A percentile compares a stretch with the other conserved stretches of the same genome.
These are phyloP conservation scores for Drosophila eugracilis DNA, from an alignment of 1,140 invertebrate species.

Conservation along the genomic window DNA sequence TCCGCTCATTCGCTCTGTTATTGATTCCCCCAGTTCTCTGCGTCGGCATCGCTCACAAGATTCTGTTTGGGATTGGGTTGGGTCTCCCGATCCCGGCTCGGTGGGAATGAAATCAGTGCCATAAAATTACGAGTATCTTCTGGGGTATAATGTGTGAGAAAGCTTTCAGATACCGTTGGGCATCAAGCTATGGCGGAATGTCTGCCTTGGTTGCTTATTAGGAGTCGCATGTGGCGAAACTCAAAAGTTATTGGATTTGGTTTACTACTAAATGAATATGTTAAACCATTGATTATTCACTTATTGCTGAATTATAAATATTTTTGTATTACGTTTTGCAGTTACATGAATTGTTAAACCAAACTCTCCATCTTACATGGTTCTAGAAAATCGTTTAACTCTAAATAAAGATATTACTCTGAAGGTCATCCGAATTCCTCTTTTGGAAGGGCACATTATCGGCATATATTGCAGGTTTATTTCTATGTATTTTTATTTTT, in stretches of 20 bases:
- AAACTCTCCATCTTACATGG: no score
- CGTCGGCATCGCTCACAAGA: slow-evolving; percentile 53
- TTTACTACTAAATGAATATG: no score
- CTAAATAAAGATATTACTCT: no score
- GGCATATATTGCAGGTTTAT: no score
- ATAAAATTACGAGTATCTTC: slow-evolving; percentile 38
- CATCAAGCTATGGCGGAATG: background rate
- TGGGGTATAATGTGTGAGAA: slow-evolving; percentile 44
- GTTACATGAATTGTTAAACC: no score
- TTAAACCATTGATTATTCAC: no score
- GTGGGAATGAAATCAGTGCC: slow-evolving; percentile 54
- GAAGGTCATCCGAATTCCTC: no score
- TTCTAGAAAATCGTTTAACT: no score
- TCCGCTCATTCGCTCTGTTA: slow-evolving; percentile 32
- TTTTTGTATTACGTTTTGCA: no score
- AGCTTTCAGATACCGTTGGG: slow-evolving; percentile 31
- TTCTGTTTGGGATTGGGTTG: slow-evolving; percentile 26
- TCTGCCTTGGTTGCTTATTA: background rate
- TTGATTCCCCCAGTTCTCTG: slow-evolving; percentile 41
- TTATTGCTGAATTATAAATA: no score
- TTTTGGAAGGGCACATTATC: no score
- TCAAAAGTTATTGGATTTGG: background rate
- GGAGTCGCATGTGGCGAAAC: background rate
- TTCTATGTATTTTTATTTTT: no score
- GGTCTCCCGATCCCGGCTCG: slow-evolving; percentile 28